Evolutionary conservation across 2,113 vertebrate species (phyloP).

Genomic region (Callochromis pleurospilus): DNA sequence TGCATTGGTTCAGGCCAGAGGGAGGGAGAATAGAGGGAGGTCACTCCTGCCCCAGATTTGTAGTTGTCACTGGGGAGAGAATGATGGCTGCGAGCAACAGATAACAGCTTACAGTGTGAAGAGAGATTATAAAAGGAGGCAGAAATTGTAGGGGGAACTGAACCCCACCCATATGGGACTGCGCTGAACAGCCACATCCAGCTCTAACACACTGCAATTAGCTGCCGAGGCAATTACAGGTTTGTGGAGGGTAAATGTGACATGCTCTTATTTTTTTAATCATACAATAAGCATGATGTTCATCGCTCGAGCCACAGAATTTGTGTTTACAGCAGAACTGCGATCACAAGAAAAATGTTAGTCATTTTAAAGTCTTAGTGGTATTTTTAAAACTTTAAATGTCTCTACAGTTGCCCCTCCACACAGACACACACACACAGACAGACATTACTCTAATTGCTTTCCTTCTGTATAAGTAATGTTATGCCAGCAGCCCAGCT

Average conservation of each 20-base stretch:
- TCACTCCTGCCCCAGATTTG: constrained; percentile 52
- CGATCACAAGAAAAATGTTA: neutral
- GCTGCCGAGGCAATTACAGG: constrained; percentile 47
- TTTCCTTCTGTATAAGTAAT: constrained; percentile 33
- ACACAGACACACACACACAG: neutral
- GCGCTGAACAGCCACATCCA: constrained; percentile 22
- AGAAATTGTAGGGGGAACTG: constrained; percentile 38
- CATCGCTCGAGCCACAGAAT: neutral
- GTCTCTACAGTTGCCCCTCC: constrained; percentile 18
- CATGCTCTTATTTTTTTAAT: constrained; percentile 4
- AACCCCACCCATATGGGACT: constrained; percentile 31
- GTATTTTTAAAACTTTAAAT: neutral
- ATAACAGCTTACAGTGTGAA: constrained; percentile 48
- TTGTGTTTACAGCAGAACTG: neutral
- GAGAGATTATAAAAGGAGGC: constrained; percentile 47
- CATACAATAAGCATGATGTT: neutral
- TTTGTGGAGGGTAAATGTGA: constrained; percentile 22
- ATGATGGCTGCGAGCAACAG: constrained; percentile 54
- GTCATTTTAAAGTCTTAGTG: neutral
- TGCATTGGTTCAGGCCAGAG: neutral
- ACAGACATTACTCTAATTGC: constrained; percentile 24
- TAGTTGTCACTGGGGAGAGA: constrained; percentile 55
- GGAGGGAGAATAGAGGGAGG: constrained; percentile 8
- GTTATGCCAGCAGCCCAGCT: constrained; percentile 47
- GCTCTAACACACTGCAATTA: constrained; percentile 43